A percentile compares a stretch with the other conserved stretches of the same genome.
phyloP scores from a whole-genome alignment of 1,140 invertebrate genomes.

The Drosophila insularis region DNA sequence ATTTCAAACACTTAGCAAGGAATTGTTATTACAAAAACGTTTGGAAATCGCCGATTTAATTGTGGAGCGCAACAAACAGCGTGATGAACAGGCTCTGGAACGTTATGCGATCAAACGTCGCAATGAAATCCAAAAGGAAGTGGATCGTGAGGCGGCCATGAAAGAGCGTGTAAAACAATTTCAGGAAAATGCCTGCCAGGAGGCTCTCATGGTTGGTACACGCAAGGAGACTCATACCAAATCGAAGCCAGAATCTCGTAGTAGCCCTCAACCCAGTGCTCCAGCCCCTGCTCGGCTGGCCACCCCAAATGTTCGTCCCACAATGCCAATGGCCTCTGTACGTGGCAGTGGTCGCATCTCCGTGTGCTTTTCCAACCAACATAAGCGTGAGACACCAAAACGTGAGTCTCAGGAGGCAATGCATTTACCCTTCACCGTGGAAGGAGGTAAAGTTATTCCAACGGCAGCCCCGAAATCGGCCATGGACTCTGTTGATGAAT shows the following conservation, averaged over 20 bases:
- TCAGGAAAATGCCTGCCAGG: conserved; percentile 62
- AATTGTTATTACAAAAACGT: conserved; percentile 66
- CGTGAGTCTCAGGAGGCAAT: conserved; percentile 70
- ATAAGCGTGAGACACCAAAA: conserved; percentile 66
- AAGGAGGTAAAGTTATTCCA: conserved; percentile 15
- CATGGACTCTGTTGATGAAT: conserved; percentile 2
- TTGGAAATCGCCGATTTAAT: conserved; percentile 73
- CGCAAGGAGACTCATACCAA: conserved; percentile 61
- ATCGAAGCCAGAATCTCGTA: conserved; percentile 18
- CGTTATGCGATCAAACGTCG: conserved; percentile 73
- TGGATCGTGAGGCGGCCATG: conserved; percentile 72
- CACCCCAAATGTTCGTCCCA: conserved; percentile 59
- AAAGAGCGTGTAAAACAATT: conserved; percentile 74
- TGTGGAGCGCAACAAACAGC: conserved; percentile 76
- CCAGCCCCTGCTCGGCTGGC: conserved; percentile 38
- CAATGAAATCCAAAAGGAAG: conserved; percentile 70
- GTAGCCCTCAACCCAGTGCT: conserved; percentile 19
- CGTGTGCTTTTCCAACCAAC: conserved; percentile 62
- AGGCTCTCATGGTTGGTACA: conserved; percentile 69
- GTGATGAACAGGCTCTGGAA: conserved; percentile 68
- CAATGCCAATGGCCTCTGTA: conserved; percentile 51
- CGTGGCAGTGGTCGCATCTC: conserved; percentile 64
- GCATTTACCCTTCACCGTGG: conserved; percentile 56
- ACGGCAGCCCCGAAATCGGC: neutral
- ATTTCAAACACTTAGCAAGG: conserved; percentile 71